phyloP scores from a whole-genome alignment of 2,888 invertebrate species.

The Ametastegia equiseti region DNA sequence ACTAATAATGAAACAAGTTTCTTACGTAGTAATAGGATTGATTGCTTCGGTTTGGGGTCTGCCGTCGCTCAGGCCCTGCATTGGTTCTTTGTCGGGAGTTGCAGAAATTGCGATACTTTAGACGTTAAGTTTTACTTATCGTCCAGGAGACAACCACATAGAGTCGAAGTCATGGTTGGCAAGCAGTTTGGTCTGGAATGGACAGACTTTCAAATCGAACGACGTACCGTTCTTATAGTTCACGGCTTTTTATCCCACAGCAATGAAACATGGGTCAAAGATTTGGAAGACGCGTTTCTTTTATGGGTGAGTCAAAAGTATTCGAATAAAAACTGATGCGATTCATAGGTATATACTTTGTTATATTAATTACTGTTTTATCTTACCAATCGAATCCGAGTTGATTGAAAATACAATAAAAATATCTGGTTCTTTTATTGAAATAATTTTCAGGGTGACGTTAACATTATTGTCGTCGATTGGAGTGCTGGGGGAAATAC shows the following conservation, averaged over 20 bases:
- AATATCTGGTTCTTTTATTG: no score
- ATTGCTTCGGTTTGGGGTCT: constrained; percentile 78
- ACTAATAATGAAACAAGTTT: background rate
- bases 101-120: constrained; percentile 74
- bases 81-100: constrained; percentile 76
- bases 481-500: constrained; percentile 82
- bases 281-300: constrained; percentile 80
- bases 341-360: no score
- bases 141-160: constrained; percentile 73
- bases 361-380: no score
- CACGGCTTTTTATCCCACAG: constrained; percentile 83
- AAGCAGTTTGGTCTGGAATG: constrained; percentile 79
- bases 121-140: constrained; percentile 78
- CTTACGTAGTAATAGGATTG: constrained; percentile 70
- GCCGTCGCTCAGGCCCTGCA: constrained; percentile 71
- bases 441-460: constrained; percentile 77
- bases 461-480: constrained; percentile 82
- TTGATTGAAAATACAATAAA: no score
- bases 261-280: constrained; percentile 79
- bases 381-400: background rate
- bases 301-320: constrained; percentile 75
- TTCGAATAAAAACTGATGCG: no score
- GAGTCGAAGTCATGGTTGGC: constrained; percentile 75
- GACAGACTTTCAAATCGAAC: constrained; percentile 78
- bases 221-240: constrained; percentile 80